phyloP scores from a whole-genome alignment of 2,797 vertebrate species.

The Lepilemur septentrionalis region DNA sequence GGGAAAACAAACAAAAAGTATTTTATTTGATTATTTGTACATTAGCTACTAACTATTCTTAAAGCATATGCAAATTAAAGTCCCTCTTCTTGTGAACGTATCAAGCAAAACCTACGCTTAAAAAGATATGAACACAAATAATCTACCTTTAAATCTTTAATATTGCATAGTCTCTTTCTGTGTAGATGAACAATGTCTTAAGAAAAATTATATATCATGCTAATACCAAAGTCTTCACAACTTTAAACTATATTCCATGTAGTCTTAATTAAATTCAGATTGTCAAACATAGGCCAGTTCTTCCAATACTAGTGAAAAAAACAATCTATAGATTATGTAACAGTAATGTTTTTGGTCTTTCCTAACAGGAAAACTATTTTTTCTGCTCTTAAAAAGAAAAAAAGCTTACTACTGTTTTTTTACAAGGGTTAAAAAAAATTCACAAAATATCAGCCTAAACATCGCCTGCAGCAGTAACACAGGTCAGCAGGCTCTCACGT shows the following conservation, averaged over 20 bases:
- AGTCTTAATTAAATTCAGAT: neutral
- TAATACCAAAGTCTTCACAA: neutral
- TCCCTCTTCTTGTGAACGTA: neutral
- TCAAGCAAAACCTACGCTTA: neutral
- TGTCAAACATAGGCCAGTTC: neutral
- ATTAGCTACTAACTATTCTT: neutral
- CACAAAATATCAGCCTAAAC: neutral
- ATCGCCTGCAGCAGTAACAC: conserved; percentile 3
- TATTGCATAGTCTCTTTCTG: neutral
- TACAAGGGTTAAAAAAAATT: neutral
- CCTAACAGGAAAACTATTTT: neutral
- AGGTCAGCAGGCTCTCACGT: neutral
- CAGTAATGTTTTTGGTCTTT: neutral
- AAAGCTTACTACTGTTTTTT: neutral
- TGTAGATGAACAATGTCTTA: neutral
- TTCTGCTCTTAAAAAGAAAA: conserved; percentile 12
- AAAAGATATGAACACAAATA: neutral
- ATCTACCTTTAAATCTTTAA: neutral
- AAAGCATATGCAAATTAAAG: neutral
- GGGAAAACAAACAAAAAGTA: neutral
- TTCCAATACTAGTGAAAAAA: conserved; percentile 13
- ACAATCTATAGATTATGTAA: neutral
- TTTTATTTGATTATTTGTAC: neutral
- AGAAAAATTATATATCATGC: conserved; percentile 15
- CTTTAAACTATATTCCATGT: neutral